Percentiles rank a stretch among this genome's conserved stretches.
These are phyloP conservation scores for Lontra canadensis DNA, from an alignment of 2,113 vertebrate genomes.

Conservation along the genomic window DNA sequence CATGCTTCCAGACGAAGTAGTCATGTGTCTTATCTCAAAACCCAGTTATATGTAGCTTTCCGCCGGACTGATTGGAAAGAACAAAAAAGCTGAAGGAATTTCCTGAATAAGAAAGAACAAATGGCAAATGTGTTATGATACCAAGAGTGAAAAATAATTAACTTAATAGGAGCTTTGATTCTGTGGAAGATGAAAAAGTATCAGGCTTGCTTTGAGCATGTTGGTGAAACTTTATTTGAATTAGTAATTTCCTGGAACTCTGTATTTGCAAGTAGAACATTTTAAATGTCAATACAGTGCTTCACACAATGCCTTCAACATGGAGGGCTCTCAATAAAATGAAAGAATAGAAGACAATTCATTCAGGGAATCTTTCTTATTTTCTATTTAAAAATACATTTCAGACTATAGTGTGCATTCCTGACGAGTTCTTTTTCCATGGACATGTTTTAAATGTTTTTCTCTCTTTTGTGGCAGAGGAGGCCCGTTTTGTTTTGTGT, in stretches of 20 bases:
- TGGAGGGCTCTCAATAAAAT: neutral
- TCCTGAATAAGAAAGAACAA: slow-evolving; percentile 49
- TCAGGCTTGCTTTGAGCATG: slow-evolving; percentile 27
- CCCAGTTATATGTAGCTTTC: slow-evolving; percentile 29
- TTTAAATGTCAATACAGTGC: slow-evolving; percentile 19
- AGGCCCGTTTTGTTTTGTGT: slow-evolving; percentile 71
- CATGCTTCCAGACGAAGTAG: neutral
- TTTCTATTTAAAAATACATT: slow-evolving; percentile 53
- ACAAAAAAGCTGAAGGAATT: slow-evolving; percentile 45
- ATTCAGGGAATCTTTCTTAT: slow-evolving; percentile 39
- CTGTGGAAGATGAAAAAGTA: slow-evolving; percentile 36
- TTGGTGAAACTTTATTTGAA: slow-evolving; percentile 56
- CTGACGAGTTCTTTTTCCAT: slow-evolving; percentile 48
- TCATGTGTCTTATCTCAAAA: slow-evolving; percentile 55
- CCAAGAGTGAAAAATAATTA: slow-evolving; percentile 46
- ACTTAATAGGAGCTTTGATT: slow-evolving; percentile 47
- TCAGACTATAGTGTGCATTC: slow-evolving; percentile 56
- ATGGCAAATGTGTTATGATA: slow-evolving; percentile 31
- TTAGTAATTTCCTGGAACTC: slow-evolving; percentile 34
- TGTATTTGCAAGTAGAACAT: slow-evolving; percentile 5
- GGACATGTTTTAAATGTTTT: slow-evolving; percentile 78
- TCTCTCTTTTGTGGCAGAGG: slow-evolving; percentile 72
- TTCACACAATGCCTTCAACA: neutral
- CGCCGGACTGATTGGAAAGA: neutral
- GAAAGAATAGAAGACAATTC: neutral